These are phyloP conservation scores for Cyprinodon brontotheroides DNA, from an alignment of 2,113 vertebrate species.

Conservation along the genomic window DNA sequence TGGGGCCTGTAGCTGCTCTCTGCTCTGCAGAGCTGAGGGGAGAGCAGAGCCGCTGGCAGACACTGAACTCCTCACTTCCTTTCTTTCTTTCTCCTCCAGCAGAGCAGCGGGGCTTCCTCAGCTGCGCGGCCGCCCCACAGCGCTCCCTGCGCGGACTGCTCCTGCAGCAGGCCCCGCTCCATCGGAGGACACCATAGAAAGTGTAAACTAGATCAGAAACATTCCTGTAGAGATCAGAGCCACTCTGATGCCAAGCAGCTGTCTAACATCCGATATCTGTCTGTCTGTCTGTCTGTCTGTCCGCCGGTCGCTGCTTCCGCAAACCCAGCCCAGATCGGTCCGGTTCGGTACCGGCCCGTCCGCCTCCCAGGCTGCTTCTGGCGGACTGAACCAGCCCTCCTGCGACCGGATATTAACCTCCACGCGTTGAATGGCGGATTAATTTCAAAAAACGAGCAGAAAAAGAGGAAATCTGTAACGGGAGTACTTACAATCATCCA, in stretches of 20 bases:
- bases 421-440: not conserved
- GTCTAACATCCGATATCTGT: conserved; percentile 20
- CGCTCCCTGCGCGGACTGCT: conserved; percentile 28
- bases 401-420: conserved; percentile 1
- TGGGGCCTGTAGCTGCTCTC: conserved; percentile 65
- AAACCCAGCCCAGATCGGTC: conserved; percentile 63
- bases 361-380: not conserved
- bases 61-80: conserved; percentile 29
- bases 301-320: conserved; percentile 71
- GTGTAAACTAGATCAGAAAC: not conserved
- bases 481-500: conserved; percentile 68
- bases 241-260: conserved; percentile 15
- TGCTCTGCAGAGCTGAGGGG: conserved; percentile 6
- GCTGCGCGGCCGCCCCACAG: conserved; percentile 32
- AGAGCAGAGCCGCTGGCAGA: too few species aligned
- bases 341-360: conserved; percentile 42
- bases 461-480: not conserved
- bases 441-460: not conserved
- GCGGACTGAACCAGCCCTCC: not conserved
- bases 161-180: conserved; percentile 44
- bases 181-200: conserved; percentile 18
- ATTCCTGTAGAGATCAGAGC: not conserved
- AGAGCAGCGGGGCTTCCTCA: conserved; percentile 43
- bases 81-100: conserved; percentile 28
- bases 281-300: conserved; percentile 43